Percentiles rank a stretch among this genome's conserved stretches.
Conservation (phyloP, 1,140 invertebrate genomes). For the Ceratitis capitata region DNA sequence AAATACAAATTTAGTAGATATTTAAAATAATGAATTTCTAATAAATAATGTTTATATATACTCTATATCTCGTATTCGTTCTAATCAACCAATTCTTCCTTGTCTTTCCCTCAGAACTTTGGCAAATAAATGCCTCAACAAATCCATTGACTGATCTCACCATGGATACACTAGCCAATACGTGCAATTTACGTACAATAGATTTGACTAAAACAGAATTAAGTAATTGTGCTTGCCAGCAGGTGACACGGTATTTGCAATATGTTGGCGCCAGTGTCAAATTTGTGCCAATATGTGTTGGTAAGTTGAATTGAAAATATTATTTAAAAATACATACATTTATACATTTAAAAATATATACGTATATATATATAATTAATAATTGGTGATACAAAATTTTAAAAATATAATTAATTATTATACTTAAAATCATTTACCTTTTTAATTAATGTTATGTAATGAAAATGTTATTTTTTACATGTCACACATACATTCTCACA, state of each 20-base stretch:
- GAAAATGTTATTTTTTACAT: too few species aligned
- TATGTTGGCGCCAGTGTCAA: conserved; percentile 50
- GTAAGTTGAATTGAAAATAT: conserved; percentile 50
- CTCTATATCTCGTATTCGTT: too few species aligned
- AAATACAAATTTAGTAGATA: too few species aligned
- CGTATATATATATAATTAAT: neutral
- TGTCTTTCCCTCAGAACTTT: conserved; percentile 51
- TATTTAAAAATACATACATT: neutral
- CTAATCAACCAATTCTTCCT: neutral
- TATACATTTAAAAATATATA: neutral
- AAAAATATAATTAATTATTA: neutral
- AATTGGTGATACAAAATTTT: neutral
- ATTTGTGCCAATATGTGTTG: conserved; percentile 59
- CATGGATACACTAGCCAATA: conserved; percentile 52
- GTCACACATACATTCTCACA: too few species aligned
- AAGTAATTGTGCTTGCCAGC: conserved; percentile 55
- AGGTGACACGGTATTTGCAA: conserved; percentile 55
- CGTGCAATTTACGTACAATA: conserved; percentile 59
- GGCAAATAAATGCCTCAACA: conserved; percentile 60
- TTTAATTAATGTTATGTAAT: too few species aligned
- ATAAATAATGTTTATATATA: neutral
- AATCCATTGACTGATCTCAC: conserved; percentile 55
- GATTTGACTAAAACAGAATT: conserved; percentile 57
- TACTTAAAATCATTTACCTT: too few species aligned
- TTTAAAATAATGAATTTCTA: too few species aligned